Evolutionary conservation across 2,113 vertebrate species (phyloP).

Genomic region (Enhydra lutris): DNA sequence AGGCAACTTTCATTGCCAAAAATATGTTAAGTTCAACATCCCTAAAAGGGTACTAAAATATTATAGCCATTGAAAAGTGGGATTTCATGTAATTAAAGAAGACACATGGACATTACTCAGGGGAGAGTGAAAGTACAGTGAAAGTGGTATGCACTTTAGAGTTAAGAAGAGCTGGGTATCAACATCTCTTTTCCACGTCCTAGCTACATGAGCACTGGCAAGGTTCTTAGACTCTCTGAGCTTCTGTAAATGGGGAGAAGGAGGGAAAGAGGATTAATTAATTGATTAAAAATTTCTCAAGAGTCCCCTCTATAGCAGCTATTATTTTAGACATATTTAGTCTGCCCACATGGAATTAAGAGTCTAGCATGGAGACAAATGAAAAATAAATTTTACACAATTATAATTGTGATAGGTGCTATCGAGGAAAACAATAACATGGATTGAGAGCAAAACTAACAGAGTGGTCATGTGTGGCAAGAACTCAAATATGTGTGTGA

Average conservation of each 20-base stretch:
- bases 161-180: not conserved
- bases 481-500: not conserved
- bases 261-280: not conserved
- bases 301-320: not conserved
- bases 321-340: not conserved
- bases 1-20: slow-evolving; percentile 37
- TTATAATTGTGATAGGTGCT: not conserved
- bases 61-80: not conserved
- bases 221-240: not conserved
- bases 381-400: not conserved
- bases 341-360: not conserved
- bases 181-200: not conserved
- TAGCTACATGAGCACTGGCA: not conserved
- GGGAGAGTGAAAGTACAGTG: not conserved
- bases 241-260: not conserved
- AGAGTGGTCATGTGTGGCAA: not conserved
- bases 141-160: not conserved
- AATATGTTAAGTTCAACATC: slow-evolving; percentile 28
- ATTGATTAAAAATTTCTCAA: not conserved
- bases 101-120: not conserved
- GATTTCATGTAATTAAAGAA: slow-evolving; percentile 40
- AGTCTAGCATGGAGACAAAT: not conserved
- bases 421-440: not conserved
- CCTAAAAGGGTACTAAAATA: slow-evolving; percentile 45
- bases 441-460: not conserved